Conservation (phyloP, 2,113 vertebrate genomes). For the Diphyllodes magnificus region DNA sequence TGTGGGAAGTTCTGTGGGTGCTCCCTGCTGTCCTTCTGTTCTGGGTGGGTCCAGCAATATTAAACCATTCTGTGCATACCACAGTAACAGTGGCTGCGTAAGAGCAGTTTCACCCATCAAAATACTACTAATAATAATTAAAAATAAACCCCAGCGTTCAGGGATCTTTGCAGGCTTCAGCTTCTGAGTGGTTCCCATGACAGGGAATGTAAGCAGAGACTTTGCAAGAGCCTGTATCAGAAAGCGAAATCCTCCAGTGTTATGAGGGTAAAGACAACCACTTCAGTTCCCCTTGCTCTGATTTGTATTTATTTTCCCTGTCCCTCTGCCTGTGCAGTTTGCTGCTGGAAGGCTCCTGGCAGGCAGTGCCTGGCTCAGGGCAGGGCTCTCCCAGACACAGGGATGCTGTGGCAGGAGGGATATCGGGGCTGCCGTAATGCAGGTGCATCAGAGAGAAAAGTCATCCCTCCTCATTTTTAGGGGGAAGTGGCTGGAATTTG, state of each 20-base stretch:
- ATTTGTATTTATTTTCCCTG: neutral
- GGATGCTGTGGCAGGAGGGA: neutral
- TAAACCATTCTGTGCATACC: neutral
- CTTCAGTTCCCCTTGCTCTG: neutral
- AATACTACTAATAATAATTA: neutral
- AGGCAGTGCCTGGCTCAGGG: neutral
- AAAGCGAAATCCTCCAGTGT: neutral
- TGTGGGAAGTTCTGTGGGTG: neutral
- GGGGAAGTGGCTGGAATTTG: neutral
- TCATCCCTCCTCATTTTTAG: neutral
- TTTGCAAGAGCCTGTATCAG: neutral
- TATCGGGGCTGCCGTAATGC: rapidly evolving
- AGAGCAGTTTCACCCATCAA: neutral
- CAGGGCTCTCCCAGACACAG: neutral
- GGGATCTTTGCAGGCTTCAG: neutral
- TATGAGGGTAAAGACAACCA: neutral
- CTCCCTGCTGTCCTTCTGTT: neutral
- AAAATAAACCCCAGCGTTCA: neutral
- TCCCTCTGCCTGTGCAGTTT: neutral
- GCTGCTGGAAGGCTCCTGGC: neutral
- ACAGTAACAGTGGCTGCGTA: neutral
- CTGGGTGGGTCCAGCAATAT: neutral
- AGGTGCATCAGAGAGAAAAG: neutral
- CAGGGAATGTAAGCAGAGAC: neutral
- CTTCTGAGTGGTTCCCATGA: neutral